A percentile compares a stretch with the other conserved stretches of the same genome.
Evolutionary conservation across 2,888 invertebrate species (phyloP).

Genomic region (Metopia argyrocephala): DNA sequence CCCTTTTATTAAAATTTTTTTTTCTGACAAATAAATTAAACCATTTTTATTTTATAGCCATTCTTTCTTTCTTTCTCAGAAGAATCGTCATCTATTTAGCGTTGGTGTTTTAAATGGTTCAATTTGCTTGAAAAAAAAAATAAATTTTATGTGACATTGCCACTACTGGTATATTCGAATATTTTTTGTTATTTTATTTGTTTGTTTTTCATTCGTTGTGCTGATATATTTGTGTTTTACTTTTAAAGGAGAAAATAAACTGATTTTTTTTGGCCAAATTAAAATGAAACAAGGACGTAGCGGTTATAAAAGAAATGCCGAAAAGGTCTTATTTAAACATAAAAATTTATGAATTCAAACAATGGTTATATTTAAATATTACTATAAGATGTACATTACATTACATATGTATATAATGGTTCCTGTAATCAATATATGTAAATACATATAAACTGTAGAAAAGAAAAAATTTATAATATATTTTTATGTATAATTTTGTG

Average conservation of each 20-base stretch:
- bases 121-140: slow-evolving; percentile 59
- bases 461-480: not conserved
- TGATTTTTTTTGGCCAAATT: slow-evolving; percentile 51
- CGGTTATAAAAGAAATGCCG: slow-evolving; percentile 28
- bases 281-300: slow-evolving; percentile 41
- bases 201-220: slow-evolving; percentile 29
- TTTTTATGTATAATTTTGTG: no score
- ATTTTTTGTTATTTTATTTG: slow-evolving; percentile 6
- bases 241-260: slow-evolving; percentile 46
- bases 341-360: slow-evolving; percentile 1
- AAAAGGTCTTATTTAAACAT: not conserved
- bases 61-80: slow-evolving; percentile 64
- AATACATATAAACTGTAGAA: not conserved
- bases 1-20: slow-evolving; percentile 4
- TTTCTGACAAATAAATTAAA: slow-evolving; percentile 24
- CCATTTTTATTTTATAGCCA: slow-evolving; percentile 22
- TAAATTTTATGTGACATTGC: slow-evolving; percentile 70
- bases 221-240: slow-evolving; percentile 59
- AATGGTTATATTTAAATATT: no score
- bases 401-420: no score
- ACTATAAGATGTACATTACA: no score
- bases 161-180: slow-evolving; percentile 54
- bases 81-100: slow-evolving; percentile 21
- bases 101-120: slow-evolving; percentile 69
- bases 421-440: no score